These are phyloP conservation scores for Steinernema scapterisci DNA, from an alignment of 2,888 invertebrate species.

Conservation along the genomic window DNA sequence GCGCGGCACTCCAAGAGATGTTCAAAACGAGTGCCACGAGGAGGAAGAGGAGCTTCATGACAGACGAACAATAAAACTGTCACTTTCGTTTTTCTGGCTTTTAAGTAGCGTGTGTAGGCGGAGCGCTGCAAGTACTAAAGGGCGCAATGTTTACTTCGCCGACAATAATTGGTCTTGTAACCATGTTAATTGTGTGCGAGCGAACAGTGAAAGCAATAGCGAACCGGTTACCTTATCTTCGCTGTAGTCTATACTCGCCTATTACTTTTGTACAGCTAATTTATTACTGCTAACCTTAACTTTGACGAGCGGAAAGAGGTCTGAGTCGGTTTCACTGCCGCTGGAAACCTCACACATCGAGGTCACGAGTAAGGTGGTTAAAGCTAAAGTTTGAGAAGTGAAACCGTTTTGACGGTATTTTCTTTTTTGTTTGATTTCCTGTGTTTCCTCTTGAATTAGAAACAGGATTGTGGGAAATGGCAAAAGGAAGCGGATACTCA, in stretches of 20 bases:
- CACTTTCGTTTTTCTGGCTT: conserved; percentile 2
- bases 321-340: no score
- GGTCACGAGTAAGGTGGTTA: no score
- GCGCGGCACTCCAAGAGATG: not conserved
- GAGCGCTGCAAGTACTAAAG: not conserved
- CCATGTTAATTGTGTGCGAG: conserved; percentile 26
- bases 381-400: no score
- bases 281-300: conserved; percentile 22
- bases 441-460: no score
- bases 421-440: no score
- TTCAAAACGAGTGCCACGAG: not conserved
- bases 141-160: conserved; percentile 21
- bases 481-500: no score
- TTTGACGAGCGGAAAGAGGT: not conserved
- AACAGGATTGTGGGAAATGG: no score
- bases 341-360: no score
- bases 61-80: conserved; percentile 12
- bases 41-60: conserved; percentile 12
- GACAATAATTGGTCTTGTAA: conserved; percentile 32
- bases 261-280: conserved; percentile 10
- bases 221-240: conserved; percentile 18
- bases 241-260: not conserved
- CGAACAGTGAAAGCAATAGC: conserved; percentile 10
- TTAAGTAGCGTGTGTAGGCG: conserved; percentile 25
- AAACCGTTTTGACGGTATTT: no score